Percentiles rank a stretch among this genome's conserved stretches.
These are phyloP conservation scores for Tolypeutes matacus DNA, from an alignment of 2,797 vertebrate genomes.

Conservation along the genomic window DNA sequence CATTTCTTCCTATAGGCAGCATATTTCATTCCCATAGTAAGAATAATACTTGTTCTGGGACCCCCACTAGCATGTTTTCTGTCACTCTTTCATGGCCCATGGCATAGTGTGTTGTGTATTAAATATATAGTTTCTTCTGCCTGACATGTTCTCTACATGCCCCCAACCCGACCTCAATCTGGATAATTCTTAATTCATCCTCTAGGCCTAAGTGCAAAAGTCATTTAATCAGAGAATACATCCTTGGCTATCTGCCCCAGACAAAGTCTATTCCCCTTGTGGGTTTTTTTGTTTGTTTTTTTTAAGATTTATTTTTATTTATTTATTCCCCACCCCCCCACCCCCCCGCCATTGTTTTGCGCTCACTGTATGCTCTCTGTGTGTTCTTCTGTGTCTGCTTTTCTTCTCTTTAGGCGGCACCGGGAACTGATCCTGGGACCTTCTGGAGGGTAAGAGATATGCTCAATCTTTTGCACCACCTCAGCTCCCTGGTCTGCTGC, in stretches of 20 bases:
- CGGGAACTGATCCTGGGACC: too few species aligned
- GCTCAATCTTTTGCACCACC: too few species aligned
- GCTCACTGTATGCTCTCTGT: too few species aligned
- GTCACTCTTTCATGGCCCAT: not conserved
- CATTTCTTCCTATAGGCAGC: not conserved
- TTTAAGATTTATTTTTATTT: too few species aligned
- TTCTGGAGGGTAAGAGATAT: too few species aligned
- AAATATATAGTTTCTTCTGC: not conserved
- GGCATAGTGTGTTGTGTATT: not conserved
- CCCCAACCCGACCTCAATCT: not conserved
- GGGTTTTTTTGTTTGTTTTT: too few species aligned
- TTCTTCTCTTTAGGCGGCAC: too few species aligned
- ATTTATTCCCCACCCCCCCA: too few species aligned
- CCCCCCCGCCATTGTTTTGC: too few species aligned
- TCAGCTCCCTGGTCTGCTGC: too few species aligned
- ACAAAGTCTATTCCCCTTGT: not conserved
- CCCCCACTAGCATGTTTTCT: not conserved
- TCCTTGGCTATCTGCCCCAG: not conserved
- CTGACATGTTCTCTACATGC: not conserved
- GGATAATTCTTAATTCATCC: not conserved
- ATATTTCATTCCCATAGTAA: not conserved
- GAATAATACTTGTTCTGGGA: not conserved
- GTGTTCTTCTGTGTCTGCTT: too few species aligned
- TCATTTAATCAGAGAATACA: not conserved
- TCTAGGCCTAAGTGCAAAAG: conserved; percentile 3